phyloP scores from a whole-genome alignment of 1,140 invertebrate species.

The Augochlora pura region DNA sequence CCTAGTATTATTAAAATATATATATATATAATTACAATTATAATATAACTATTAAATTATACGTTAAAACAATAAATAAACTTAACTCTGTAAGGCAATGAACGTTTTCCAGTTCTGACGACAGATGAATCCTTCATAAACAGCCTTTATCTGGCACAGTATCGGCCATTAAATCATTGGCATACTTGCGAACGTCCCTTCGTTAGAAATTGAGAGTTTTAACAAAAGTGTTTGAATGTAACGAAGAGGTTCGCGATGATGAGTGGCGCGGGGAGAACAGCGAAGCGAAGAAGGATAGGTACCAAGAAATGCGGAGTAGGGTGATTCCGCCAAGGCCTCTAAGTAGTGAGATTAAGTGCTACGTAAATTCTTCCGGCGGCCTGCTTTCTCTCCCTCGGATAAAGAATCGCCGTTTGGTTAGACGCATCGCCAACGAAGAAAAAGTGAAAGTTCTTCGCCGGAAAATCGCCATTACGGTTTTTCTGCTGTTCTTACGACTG shows the following conservation, averaged over 20 bases:
- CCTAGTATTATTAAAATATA: too few relatives aligned
- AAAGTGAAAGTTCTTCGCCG: slow-evolving; percentile 55
- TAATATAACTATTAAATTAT: too few relatives aligned
- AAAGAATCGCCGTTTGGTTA: slow-evolving; percentile 75
- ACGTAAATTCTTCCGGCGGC: slow-evolving; percentile 74
- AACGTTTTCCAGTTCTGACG: too few relatives aligned
- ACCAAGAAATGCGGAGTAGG: slow-evolving; percentile 70
- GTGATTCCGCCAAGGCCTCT: slow-evolving; percentile 74
- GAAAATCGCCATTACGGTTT: background rate
- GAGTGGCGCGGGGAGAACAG: slow-evolving; percentile 70
- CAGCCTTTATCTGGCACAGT: too few relatives aligned
- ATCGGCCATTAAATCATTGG: slow-evolving; percentile 3
- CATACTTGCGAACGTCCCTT: background rate
- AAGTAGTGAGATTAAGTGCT: slow-evolving; percentile 78
- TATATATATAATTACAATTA: too few relatives aligned
- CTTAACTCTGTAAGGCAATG: too few relatives aligned
- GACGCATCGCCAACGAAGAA: slow-evolving; percentile 52
- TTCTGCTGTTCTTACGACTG: background rate
- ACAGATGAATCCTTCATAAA: too few relatives aligned
- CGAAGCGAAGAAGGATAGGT: slow-evolving; percentile 71
- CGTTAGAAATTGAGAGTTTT: slow-evolving; percentile 35
- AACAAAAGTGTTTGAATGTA: slow-evolving; percentile 41
- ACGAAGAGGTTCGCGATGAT: slow-evolving; percentile 43
- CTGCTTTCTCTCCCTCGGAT: slow-evolving; percentile 62
- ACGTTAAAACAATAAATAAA: too few relatives aligned